Evolutionary conservation across 2,888 invertebrate species (phyloP).

Genomic region (Acronicta alni): DNA sequence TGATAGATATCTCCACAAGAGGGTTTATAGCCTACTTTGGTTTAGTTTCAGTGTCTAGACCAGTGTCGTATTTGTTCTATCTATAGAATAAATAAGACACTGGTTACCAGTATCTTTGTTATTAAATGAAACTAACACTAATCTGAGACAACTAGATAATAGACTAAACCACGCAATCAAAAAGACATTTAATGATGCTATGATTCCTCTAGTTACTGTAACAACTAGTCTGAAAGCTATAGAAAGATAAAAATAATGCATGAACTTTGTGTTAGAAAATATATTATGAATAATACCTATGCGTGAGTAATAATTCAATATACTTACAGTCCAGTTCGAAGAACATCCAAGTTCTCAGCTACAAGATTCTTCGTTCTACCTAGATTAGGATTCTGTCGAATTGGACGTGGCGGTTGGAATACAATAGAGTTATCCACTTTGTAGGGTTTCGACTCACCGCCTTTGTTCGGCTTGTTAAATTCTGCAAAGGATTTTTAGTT

Average conservation of each 20-base stretch:
- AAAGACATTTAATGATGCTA: too few species aligned
- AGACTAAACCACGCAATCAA: too few species aligned
- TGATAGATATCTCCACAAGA: too few species aligned
- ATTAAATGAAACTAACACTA: too few species aligned
- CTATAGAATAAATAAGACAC: too few species aligned
- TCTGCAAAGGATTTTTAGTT: slow-evolving; percentile 16
- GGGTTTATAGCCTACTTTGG: too few species aligned
- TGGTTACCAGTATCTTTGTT: too few species aligned
- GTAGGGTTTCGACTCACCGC: slow-evolving; percentile 39
- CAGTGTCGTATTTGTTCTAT: too few species aligned
- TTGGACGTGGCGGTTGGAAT: slow-evolving; percentile 70
- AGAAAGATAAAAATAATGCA: background rate
- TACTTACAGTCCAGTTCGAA: slow-evolving; percentile 77
- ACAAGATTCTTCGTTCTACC: slow-evolving; percentile 77
- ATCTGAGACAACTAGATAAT: too few species aligned
- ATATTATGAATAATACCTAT: background rate
- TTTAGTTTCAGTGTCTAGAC: too few species aligned
- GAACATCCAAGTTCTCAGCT: slow-evolving; percentile 70
- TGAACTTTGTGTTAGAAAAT: background rate
- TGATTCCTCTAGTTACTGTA: too few species aligned
- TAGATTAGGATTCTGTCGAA: slow-evolving; percentile 80
- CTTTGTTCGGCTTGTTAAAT: slow-evolving; percentile 55
- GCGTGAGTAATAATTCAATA: background rate
- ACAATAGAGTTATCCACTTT: slow-evolving; percentile 25
- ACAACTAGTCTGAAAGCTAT: background rate